Evolutionary conservation across 2,113 vertebrate species (phyloP).

Genomic region (Argyrosomus japonicus): DNA sequence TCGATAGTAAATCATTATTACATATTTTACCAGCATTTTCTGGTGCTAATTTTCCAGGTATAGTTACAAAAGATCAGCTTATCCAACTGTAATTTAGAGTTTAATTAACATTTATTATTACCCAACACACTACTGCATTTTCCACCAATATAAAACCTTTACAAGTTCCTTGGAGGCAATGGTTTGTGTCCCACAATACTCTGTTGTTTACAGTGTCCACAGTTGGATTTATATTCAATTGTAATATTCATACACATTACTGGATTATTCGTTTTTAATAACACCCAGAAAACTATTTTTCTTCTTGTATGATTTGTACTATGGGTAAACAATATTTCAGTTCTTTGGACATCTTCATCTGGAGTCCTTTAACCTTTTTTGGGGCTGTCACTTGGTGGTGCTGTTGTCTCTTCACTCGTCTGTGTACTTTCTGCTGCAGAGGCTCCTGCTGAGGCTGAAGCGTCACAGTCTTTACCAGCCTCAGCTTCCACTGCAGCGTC

Average conservation of each 20-base stretch:
- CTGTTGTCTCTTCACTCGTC: constrained; percentile 21
- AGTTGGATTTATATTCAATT: neutral
- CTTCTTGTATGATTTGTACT: constrained; percentile 6
- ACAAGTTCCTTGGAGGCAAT: neutral
- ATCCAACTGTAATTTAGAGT: neutral
- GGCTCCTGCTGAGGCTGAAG: neutral
- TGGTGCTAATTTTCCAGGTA: neutral
- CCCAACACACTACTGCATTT: too few relatives aligned
- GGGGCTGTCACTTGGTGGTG: constrained; percentile 38
- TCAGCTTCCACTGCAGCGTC: neutral
- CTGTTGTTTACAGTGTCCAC: neutral
- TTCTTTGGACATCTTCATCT: neutral
- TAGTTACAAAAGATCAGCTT: neutral
- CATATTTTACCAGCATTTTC: too few relatives aligned
- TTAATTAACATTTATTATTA: neutral
- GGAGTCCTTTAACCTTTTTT: constrained; percentile 63
- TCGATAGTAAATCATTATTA: too few relatives aligned
- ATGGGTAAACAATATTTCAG: constrained; percentile 10
- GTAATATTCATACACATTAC: neutral
- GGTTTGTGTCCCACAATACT: neutral
- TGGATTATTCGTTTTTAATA: neutral
- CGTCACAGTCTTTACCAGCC: constrained; percentile 23
- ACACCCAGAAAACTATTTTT: neutral
- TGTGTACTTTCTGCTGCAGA: constrained; percentile 10
- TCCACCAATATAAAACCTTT: neutral